Percentiles rank a stretch among this genome's conserved stretches.
These are phyloP conservation scores for Drosophila asahinai DNA, from an alignment of 1,140 invertebrate species.

Conservation along the genomic window DNA sequence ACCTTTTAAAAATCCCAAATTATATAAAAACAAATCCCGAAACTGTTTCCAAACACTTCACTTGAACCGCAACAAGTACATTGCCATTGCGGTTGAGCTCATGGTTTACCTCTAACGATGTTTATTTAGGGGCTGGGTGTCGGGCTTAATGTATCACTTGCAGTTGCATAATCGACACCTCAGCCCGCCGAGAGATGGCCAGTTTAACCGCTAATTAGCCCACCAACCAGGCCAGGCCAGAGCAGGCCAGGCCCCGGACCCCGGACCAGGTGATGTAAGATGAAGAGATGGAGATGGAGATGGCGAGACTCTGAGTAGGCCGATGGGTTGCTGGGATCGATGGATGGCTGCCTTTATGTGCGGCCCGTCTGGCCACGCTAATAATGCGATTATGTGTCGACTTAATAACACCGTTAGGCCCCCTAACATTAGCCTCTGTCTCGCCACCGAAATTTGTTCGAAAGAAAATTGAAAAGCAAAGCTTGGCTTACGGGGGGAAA, in stretches of 20 bases:
- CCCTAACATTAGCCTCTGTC: conserved; percentile 15
- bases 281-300: not conserved
- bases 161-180: conserved; percentile 54
- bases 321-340: conserved; percentile 25
- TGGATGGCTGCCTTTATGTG: conserved; percentile 17
- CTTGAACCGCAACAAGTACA: not conserved
- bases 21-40: not conserved
- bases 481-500: not conserved
- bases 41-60: not conserved
- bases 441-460: not conserved
- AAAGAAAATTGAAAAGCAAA: not conserved
- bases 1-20: too few species aligned
- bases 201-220: conserved; percentile 52
- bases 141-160: conserved; percentile 14
- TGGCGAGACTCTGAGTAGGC: conserved; percentile 26
- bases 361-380: conserved; percentile 44
- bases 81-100: too few species aligned
- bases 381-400: conserved; percentile 78
- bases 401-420: conserved; percentile 63
- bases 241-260: not conserved
- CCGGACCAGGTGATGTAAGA: conserved; percentile 10
- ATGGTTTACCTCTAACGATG: not conserved
- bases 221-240: conserved; percentile 28
- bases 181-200: conserved; percentile 31
- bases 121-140: not conserved